Evolutionary conservation across 2,113 vertebrate species (phyloP).

Genomic region (Phaethornis superciliosus): DNA sequence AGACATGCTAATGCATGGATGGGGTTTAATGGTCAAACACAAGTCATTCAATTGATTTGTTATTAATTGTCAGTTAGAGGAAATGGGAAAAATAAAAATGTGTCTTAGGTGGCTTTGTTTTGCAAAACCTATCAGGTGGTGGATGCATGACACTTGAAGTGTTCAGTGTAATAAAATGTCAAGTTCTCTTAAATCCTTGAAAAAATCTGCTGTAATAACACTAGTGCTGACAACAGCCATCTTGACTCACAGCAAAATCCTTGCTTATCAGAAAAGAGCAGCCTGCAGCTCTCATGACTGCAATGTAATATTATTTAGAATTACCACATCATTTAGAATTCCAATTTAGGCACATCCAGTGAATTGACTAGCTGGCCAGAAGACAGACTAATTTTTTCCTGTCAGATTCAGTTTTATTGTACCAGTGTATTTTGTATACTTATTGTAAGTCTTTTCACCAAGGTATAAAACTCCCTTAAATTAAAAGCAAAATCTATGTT

Average conservation of each 20-base stretch:
- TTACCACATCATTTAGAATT: background rate
- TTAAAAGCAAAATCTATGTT: background rate
- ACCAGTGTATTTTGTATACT: background rate
- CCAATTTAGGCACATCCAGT: background rate
- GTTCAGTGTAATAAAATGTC: background rate
- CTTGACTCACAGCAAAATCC: background rate
- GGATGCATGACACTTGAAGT: background rate
- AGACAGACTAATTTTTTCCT: background rate
- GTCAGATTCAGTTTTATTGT: background rate
- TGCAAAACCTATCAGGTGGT: background rate
- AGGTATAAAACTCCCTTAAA: background rate
- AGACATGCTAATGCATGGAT: background rate
- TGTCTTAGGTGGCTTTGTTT: background rate
- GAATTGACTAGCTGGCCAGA: background rate
- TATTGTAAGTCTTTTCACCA: background rate
- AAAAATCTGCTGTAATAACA: background rate
- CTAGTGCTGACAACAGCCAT: background rate
- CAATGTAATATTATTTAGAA: background rate
- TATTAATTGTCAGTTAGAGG: background rate
- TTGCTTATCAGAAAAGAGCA: background rate
- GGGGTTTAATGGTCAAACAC: background rate
- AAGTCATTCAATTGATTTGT: background rate
- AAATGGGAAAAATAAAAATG: background rate
- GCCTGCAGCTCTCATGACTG: background rate
- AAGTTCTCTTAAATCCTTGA: background rate